phyloP scores from a whole-genome alignment of 2,113 vertebrate genomes.

The Callionymus lyra region DNA sequence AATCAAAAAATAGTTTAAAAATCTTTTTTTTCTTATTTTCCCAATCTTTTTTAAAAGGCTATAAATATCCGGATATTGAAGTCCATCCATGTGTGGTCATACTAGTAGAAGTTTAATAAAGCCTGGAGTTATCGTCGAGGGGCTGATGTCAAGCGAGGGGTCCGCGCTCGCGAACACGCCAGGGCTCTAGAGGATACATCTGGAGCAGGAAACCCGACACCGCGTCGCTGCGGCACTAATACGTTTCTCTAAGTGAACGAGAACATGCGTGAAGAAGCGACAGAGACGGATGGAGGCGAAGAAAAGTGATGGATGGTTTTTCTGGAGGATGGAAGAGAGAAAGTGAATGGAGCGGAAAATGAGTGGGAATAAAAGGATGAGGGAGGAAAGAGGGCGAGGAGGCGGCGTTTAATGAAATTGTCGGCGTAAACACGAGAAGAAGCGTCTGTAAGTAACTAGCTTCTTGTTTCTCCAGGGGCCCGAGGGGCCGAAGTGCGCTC shows the following conservation, averaged over 20 bases:
- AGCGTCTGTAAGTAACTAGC: too few relatives aligned
- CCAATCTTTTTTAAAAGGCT: too few relatives aligned
- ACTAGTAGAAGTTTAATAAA: conserved; percentile 32
- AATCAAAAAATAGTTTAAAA: too few relatives aligned
- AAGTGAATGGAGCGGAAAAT: conserved; percentile 15
- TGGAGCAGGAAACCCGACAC: conserved; percentile 53
- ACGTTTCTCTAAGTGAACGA: conserved; percentile 34
- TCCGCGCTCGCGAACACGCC: conserved; percentile 24
- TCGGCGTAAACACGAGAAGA: too few relatives aligned
- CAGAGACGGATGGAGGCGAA: conserved; percentile 16
- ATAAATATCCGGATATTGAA: too few relatives aligned
- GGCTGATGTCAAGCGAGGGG: conserved; percentile 59
- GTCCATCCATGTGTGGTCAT: too few relatives aligned
- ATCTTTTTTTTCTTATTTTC: too few relatives aligned
- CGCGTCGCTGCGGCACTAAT: not conserved
- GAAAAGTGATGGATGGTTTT: conserved; percentile 17
- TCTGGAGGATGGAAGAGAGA: conserved; percentile 5
- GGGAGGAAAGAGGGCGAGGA: not conserved
- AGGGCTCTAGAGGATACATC: conserved; percentile 50
- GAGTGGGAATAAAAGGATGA: conserved; percentile 11
- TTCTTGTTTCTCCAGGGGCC: too few relatives aligned
- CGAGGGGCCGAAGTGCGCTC: too few relatives aligned
- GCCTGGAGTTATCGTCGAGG: conserved; percentile 44
- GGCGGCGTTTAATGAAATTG: too few relatives aligned
- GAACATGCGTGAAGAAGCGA: conserved; percentile 15